phyloP scores from a whole-genome alignment of 2,797 vertebrate species.

The Eupleurogrammus muticus region DNA sequence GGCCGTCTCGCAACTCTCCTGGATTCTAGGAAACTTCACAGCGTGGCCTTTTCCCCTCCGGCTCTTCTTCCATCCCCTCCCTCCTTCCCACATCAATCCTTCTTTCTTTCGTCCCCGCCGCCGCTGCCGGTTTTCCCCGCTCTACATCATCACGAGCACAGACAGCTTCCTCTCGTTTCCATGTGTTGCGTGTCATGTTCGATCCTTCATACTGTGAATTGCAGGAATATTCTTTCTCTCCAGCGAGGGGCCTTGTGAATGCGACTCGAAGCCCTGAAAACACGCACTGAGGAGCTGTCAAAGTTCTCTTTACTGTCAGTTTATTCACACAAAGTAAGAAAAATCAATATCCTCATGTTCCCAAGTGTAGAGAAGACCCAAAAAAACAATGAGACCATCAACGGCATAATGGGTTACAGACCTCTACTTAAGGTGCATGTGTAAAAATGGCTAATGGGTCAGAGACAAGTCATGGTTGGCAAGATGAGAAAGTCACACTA shows the following conservation, averaged over 20 bases:
- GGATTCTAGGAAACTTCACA: conserved; percentile 61
- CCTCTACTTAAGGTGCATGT: no score
- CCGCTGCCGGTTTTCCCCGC: conserved; percentile 32
- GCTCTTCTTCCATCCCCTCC: conserved; percentile 53
- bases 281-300: no score
- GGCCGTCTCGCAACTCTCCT: conserved; percentile 50
- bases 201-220: conserved; percentile 11
- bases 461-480: no score
- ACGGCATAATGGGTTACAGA: no score
- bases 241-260: conserved; percentile 3
- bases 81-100: conserved; percentile 48
- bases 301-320: no score
- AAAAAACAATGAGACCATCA: no score
- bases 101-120: conserved; percentile 43
- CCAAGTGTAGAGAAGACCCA: no score
- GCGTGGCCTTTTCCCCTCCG: conserved; percentile 47
- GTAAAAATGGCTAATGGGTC: no score
- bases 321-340: no score
- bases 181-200: conserved; percentile 37
- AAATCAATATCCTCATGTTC: no score
- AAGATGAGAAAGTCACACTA: no score
- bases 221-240: conserved; percentile 6
- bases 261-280: conserved; percentile 4
- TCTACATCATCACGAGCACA: conserved; percentile 34
- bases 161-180: conserved; percentile 46